Percentiles rank a stretch among this genome's conserved stretches.
These are phyloP conservation scores for Isichthys henryi DNA, from an alignment of 2,113 vertebrate species.

Conservation along the genomic window DNA sequence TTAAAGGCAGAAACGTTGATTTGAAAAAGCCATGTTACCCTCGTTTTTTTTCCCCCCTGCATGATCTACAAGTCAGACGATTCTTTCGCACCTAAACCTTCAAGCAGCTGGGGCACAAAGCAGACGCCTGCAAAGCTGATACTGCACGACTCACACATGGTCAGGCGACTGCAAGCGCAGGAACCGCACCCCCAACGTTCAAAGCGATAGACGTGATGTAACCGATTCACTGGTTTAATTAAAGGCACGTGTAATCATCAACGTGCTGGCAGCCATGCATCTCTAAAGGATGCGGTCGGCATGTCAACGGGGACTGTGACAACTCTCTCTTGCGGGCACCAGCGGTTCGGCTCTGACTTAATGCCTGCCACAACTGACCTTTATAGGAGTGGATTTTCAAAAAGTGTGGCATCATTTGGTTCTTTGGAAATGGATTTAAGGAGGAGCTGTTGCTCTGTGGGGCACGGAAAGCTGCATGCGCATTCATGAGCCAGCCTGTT, in stretches of 20 bases:
- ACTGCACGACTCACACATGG: background rate
- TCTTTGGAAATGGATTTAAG: slow-evolving; percentile 1
- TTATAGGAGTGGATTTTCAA: background rate
- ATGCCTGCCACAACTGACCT: background rate
- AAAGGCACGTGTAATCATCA: background rate
- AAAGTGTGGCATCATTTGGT: background rate
- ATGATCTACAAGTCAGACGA: background rate
- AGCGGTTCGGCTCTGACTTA: background rate
- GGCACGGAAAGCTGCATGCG: background rate
- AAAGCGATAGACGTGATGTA: background rate
- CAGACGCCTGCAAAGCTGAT: background rate
- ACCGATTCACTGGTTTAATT: background rate
- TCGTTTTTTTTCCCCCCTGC: background rate
- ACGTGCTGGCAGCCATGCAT: background rate
- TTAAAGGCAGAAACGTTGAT: background rate
- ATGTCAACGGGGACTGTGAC: background rate
- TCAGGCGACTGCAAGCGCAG: background rate
- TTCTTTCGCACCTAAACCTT: background rate
- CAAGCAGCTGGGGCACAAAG: background rate
- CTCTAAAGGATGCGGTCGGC: background rate
- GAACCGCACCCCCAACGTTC: background rate
- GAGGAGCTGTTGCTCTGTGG: background rate
- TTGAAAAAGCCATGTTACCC: background rate
- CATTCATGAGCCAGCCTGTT: background rate
- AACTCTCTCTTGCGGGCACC: background rate